Evolutionary conservation across 2,888 invertebrate genomes (phyloP), one percentile per base, ranked within the genome.

Genomic region (Saturnia japonica): DNA sequence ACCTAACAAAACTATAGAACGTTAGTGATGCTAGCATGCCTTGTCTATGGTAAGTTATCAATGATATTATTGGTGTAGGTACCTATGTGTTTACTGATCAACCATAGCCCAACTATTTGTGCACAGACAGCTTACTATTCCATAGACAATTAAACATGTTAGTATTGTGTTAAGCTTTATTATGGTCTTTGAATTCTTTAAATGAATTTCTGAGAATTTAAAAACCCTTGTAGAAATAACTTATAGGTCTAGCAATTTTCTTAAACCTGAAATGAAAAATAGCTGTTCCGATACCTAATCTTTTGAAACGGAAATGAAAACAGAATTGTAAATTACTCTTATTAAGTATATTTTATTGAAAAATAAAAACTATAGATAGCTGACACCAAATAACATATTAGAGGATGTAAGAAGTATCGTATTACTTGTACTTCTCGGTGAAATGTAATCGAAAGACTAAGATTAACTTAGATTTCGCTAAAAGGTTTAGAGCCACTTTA

Each of bases 11-110:
- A 77, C 75, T 85, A 85, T 88, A 88, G 82, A 78, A 85, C 85
- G 88, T 90, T 91, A 91, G 90, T 91, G 85, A 88, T 77, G 84
- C 91, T 91, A 93, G 92, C 92, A 92, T 93, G 92, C 92, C 76
- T 87, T 78, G 75, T 81, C 87, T 88, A 88, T 84, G 76, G 77
- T 84, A 81, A 82, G 82, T 85, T 62, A 77, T 72, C 74, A 78
- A 80, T 78, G 78, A 75, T 76, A 76, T 79, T 83, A 82, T 78
- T 79, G 73, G 71, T 71, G 71, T 54, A 66, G 67, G 77, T 85
- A 82, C 86, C 81, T 86, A 86, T 79, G 82, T 88, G 86, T 85
- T 79, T 79, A 78, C 81, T 78, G 75, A 73, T 78, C 85, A 87
- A 88, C 89, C 90, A 89, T 90, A 91, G 91, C 91, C 91, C 90